Percentiles rank a stretch among this genome's conserved stretches.
These are phyloP conservation scores for Myocastor coypus DNA, from an alignment of 2,113 vertebrate genomes.

Conservation along the genomic window DNA sequence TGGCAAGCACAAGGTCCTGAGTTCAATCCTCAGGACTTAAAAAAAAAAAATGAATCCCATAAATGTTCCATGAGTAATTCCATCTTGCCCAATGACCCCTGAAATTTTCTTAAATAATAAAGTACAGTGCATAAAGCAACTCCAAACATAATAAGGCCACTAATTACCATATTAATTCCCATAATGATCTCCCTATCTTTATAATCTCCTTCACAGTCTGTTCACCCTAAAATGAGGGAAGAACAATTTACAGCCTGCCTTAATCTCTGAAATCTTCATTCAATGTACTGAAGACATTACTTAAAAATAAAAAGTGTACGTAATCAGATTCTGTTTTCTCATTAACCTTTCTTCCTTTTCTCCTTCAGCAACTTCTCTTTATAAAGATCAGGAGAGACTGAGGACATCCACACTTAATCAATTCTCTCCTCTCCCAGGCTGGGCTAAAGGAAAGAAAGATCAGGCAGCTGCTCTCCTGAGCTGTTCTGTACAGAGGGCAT, in stretches of 20 bases:
- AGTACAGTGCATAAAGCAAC: not conserved
- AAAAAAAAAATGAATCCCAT: not conserved
- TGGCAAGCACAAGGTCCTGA: too few species aligned
- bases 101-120: conserved; percentile 9
- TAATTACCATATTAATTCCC: not conserved
- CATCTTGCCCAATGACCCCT: not conserved
- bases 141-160: not conserved
- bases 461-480: not conserved
- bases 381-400: not conserved
- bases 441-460: not conserved
- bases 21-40: too few species aligned
- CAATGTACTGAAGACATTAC: conserved; percentile 11
- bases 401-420: not conserved
- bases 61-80: not conserved
- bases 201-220: not conserved
- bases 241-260: conserved; percentile 38
- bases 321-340: not conserved
- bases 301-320: conserved; percentile 7
- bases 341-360: conserved; percentile 6
- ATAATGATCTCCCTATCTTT: conserved; percentile 9
- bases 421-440: not conserved
- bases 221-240: not conserved
- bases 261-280: conserved; percentile 42
- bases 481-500: not conserved
- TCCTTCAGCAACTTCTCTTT: conserved; percentile 33